Evolutionary conservation across 2,113 vertebrate species (phyloP).

Genomic region (Corythaixoides concolor): DNA sequence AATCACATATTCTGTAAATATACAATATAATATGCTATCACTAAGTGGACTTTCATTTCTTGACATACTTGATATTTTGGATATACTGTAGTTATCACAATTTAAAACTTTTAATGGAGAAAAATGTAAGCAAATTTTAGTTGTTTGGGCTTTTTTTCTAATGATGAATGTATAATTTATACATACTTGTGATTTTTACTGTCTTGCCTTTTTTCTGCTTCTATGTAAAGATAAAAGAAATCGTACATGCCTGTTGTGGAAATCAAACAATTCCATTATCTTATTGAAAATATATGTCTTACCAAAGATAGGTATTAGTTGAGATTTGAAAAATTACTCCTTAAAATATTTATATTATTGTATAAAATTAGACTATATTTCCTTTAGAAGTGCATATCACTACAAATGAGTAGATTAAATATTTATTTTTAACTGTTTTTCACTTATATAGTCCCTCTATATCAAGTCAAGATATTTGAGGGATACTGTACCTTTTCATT

Average conservation of each 20-base stretch:
- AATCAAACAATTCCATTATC: background rate
- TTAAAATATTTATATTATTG: background rate
- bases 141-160: background rate
- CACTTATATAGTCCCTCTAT: background rate
- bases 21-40: background rate
- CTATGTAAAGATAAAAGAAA: background rate
- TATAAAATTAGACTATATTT: background rate
- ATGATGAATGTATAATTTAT: background rate
- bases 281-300: background rate
- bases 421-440: background rate
- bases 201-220: background rate
- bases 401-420: background rate
- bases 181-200: background rate
- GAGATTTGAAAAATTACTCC: background rate
- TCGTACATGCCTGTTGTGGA: background rate
- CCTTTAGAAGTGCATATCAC: background rate
- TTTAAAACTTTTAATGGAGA: background rate
- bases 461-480: background rate
- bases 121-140: background rate
- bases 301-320: background rate
- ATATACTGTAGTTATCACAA: background rate
- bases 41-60: background rate
- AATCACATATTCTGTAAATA: background rate
- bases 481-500: background rate
- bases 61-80: background rate